Evolutionary conservation across 2,797 vertebrate genomes (phyloP), one percentile per base, ranked within the genome.

Genomic region (Manis crassicaudata): DNA sequence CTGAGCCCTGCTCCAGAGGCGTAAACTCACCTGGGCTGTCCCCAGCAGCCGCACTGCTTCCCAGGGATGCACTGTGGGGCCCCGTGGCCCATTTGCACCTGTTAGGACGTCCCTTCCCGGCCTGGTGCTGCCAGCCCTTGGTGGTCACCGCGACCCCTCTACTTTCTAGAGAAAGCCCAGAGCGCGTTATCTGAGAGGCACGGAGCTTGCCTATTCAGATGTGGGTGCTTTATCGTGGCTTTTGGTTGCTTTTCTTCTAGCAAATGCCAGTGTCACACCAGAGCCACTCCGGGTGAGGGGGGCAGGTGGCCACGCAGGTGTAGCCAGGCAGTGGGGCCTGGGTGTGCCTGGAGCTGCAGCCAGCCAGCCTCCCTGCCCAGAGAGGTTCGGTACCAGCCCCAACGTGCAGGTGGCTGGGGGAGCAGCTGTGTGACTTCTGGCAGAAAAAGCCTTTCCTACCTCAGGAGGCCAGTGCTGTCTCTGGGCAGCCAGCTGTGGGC

Each of bases 241-340:
- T 75, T 18, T 10, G 29, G 27, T 60, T 18, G 5, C 18, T 60
- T 63, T 56, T 6, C 25, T 25, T 50, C n/a, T 72, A 58, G 27
- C 54, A 6, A 25, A 86, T 63, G 35, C 56, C 2, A 7, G 12
- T 23, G 60, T 85, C 35, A n/a, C 6, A 5, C 6, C 0, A 85
- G 88, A 79, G n/a, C 62, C 3, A 0, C 7, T 13, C 20, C 13
- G 7, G 75, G 18, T 50, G 13, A 58, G 8, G 58, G 56, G 68
- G 43, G 35, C 5, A 3, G 46, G 58, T 3, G 11, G 58, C 43
- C 0, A 1, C 52, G 65, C 58, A 14, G 7, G 40, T 0, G 18
- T 11, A 2, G 18, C 52, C 3, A 0, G 1, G 4, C 13, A 5
- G 60, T 1, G 52, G 29, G 13, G 65, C 27, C 10, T 0, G 2